Base-by-base conservation (phyloP, 2,888 invertebrate genomes). In the Anaspis maculata region DNA sequence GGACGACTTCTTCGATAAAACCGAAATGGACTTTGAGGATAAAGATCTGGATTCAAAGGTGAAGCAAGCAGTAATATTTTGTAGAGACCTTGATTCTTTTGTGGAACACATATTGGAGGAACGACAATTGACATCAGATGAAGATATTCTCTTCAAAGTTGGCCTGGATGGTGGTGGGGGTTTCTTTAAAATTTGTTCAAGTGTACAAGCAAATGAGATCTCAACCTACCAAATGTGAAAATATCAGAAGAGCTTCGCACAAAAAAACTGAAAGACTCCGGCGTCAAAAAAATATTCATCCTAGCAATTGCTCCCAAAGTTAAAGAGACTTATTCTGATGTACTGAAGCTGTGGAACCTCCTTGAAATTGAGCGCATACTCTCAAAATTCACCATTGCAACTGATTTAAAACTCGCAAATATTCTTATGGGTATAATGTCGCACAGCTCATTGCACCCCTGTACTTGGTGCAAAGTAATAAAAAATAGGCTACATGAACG, bases 401-500 rank as follows among this genome's bases (percentile, higher is more conserved):
- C 25, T 12, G 25, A 25, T 25, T n/a, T 25, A 5, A 25, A 25
- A 25, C 12, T 25, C 5, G 25, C 25, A n/a, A 25, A 25, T 12
- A 25, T 12, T n/a, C 10, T 25, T 5, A 5, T 25, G 10, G 25
- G 25, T 5, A n/a, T 25, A 11, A 25, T 25, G 25, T 12, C 25
- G 6, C 25, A 25, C 25, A 25, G 25, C 10, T 25, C 25, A 11
- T 25, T 25, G 12, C 25, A 25, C 10, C 25, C 25, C 10, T 25
- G 25, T 25, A 7, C 25, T 25, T 25, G 25, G 25, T 25, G 25
- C 25, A 25, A 12, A 25, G 10, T 25, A n/a, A 10, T 11, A n/a
- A 25, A 25, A n/a, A 25, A 5, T 7, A 25, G 10, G 7, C 10
- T 7, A n/a, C 10, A 12, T 10, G 10, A 25, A 5, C 5, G 25